These are phyloP conservation scores for Melinaea menophilus DNA, from an alignment of 2,888 invertebrate genomes.

Conservation along the genomic window DNA sequence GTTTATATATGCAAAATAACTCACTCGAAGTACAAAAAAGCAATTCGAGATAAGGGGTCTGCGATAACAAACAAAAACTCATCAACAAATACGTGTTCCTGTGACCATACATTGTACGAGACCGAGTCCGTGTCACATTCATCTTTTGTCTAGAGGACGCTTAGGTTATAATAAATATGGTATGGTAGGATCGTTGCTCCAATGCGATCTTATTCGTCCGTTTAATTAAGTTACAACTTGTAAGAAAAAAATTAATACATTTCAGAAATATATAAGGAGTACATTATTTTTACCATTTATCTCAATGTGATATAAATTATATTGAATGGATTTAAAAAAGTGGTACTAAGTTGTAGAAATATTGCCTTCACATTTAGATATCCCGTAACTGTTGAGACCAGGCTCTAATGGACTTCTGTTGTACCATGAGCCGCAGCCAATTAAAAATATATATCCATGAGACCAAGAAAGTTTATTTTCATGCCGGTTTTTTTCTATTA, in stretches of 20 bases:
- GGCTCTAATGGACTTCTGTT: conserved; percentile 19
- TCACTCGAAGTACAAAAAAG: no score
- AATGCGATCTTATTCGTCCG: no score
- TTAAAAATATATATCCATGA: background rate
- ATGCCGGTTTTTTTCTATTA: background rate
- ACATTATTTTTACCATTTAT: no score
- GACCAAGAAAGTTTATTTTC: background rate
- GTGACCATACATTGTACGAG: background rate
- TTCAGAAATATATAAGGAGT: no score
- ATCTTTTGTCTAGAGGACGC: no score
- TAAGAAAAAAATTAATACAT: no score
- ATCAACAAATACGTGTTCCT: background rate
- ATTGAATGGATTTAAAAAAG: background rate
- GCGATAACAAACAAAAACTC: conserved; percentile 2
- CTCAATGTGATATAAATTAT: background rate
- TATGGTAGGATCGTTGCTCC: no score
- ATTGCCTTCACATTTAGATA: conserved; percentile 15
- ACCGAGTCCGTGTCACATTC: no score
- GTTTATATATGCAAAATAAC: no score
- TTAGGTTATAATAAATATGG: no score
- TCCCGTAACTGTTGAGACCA: conserved; percentile 17
- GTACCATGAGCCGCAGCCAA: conserved; percentile 9
- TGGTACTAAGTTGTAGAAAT: conserved; percentile 13
- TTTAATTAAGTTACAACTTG: no score
- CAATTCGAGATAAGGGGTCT: background rate